Base-by-base conservation (phyloP, 2,113 vertebrate genomes). In the Oxyruncus cristatus region DNA sequence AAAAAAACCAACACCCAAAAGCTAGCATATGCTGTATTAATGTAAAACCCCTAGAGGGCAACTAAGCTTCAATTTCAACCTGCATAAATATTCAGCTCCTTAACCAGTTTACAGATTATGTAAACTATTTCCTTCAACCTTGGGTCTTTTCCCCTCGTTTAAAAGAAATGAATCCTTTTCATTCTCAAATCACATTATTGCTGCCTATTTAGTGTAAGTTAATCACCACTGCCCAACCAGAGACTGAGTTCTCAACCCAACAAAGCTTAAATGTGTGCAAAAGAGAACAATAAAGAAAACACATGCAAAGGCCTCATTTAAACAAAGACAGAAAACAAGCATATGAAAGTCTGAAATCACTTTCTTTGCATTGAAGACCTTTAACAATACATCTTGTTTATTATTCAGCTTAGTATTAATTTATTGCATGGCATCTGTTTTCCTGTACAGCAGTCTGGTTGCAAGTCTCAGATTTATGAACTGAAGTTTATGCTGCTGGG, bases 11-110 rank as follows among this genome's bases (percentile, higher is more conserved):
- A 23, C 92, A 88, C 63, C 66, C n/a, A 83, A 93, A 89, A 86
- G 93, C 92, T 82, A 78, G 72, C 95, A 94, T 91, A 96, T 98
- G 97, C 91, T 97, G 82, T 98, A 97, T 96, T 97, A 95, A 97
- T 93, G 94, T 52, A 92, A 96, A 98, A 95, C 97, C 97, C 97
- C 98, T 98, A 98, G 98, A 97, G 98, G 98, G 98, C 98, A 98
- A 98, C 97, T 98, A 83, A 97, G 97, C 95, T 97, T 98, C 97
- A 97, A 73, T 94, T 96, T 98, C 97, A 89, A 95, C 93, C 90
- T 90, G 71, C 71, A 88, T 97, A 89, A 82, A 95, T 82, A 96
- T 94, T 96, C 96, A 97, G 93, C 85, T 95, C 68, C 93, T 95
- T 93, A 87, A 92, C 80, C 92, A 77, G 87, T 96, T 97, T 96